Evolutionary conservation across 30 jellyfish, hydroid and myxozoan species (phyloP), one percentile per base, ranked within the genome.

Genomic region (Haliclystus octoradiatus): DNA sequence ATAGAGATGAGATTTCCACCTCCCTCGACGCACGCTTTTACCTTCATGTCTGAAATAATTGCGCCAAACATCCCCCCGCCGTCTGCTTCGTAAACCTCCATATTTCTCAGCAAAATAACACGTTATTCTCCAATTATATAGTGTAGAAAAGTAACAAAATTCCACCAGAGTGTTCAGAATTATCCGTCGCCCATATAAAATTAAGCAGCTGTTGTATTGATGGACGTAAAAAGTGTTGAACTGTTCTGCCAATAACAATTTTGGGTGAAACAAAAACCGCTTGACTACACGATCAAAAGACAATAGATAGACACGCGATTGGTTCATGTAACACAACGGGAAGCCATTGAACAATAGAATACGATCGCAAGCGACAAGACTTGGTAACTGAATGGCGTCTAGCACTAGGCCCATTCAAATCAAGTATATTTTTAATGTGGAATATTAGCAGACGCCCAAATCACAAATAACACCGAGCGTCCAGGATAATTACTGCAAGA

Each of bases 31-130:
- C 57, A n/a, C n/a, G n/a, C n/a, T n/a, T n/a, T 40, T 19, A 88
- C 97, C 97, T 88, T 88, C 97, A 88, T 88, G 57, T 88, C 97
- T 0, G 73, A 77, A 66, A 88, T 81, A 53, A 88, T 88, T 24
- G 76, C 53, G 52, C 75, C 73, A 64, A 88, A 88, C 47, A 88
- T 72, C 50, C 92, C 68, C 53, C 92, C 96, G 35, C 83, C 52
- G 29, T 88, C 97, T 24, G 86, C 97, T 33, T 80, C 94, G 57
- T 40, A 40, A 40, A 40, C 19, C 14, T 40, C 57, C 57, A 40
- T 40, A 19, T 9, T 40, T n/a, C n/a, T n/a, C n/a, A n/a, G n/a
- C 57, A 40, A 40, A 40, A 40, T 5, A 9, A 40, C 57, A 19
- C 57, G 19, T 19, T 19, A 5, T 40, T 9, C 19, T 40, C 57